phyloP scores from a whole-genome alignment of 2,113 vertebrate species.

The Ciconia stormi region DNA sequence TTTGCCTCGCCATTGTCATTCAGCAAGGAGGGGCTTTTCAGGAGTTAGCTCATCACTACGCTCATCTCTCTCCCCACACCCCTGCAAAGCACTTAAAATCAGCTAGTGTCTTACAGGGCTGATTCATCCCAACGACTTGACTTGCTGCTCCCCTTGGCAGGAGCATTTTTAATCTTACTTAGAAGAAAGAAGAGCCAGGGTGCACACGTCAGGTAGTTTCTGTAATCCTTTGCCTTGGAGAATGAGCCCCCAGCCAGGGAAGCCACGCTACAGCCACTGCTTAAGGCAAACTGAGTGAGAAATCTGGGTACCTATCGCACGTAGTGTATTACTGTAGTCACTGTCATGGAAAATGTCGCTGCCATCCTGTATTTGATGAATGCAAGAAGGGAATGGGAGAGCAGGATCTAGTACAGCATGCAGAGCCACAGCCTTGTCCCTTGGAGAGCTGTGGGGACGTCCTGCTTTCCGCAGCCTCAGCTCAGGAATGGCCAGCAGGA shows the following conservation, averaged over 20 bases:
- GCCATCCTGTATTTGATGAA: not conserved
- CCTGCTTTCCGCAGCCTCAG: not conserved
- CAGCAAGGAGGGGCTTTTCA: conserved; percentile 70
- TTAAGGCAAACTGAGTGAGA: not conserved
- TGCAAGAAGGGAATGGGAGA: not conserved
- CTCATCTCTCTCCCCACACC: not conserved
- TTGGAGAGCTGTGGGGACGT: not conserved
- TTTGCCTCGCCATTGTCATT: conserved; percentile 82
- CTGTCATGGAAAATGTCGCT: not conserved
- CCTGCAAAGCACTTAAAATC: not conserved
- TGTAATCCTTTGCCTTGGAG: not conserved
- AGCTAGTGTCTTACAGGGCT: not conserved
- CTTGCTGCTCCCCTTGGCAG: not conserved
- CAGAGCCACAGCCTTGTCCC: not conserved
- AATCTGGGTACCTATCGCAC: not conserved
- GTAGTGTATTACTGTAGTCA: not conserved
- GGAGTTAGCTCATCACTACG: not conserved
- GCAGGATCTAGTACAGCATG: not conserved
- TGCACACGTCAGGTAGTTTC: not conserved
- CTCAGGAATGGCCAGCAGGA: not conserved
- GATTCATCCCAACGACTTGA: not conserved
- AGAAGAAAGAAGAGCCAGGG: not conserved
- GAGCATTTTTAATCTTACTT: not conserved
- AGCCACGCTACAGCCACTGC: not conserved
- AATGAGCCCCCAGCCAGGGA: not conserved